Evolutionary conservation across 2,888 invertebrate genomes (phyloP).

Genomic region (Drymonia ruficornis): DNA sequence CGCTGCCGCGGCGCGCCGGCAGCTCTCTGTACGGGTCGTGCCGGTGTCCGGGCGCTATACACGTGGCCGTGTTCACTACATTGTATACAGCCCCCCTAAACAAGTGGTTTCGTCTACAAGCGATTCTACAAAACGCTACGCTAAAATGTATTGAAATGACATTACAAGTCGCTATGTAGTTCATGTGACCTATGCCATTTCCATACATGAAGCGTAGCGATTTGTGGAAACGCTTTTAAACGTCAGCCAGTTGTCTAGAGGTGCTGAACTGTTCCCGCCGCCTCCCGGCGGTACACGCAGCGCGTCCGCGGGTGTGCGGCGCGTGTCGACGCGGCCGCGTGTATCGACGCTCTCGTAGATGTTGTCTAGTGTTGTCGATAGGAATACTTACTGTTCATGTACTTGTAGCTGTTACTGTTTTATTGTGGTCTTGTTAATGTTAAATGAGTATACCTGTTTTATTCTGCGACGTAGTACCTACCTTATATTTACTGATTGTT

Average conservation of each 20-base stretch:
- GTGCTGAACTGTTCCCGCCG: not conserved
- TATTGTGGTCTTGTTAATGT: not conserved
- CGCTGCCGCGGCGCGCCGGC: constrained; percentile 65
- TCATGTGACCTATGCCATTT: too few relatives aligned
- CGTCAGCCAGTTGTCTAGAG: too few relatives aligned
- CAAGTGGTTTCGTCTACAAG: too few relatives aligned
- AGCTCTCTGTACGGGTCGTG: constrained; percentile 57
- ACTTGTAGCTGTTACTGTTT: not conserved
- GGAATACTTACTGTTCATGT: constrained; percentile 11
- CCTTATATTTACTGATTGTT: not conserved
- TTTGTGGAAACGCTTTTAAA: too few relatives aligned
- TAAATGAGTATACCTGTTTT: not conserved
- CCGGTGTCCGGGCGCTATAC: constrained; percentile 14
- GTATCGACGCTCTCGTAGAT: constrained; percentile 41
- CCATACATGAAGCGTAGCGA: too few relatives aligned
- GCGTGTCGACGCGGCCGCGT: constrained; percentile 11
- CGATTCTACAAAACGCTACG: too few relatives aligned
- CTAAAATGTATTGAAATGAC: too few relatives aligned
- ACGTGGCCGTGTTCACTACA: constrained; percentile 8
- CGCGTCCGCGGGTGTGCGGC: too few relatives aligned
- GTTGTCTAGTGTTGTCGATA: constrained; percentile 57
- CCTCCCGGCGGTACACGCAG: too few relatives aligned
- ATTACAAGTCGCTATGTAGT: too few relatives aligned
- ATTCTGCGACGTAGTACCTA: not conserved
- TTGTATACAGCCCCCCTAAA: too few relatives aligned